Evolutionary conservation across 30 jellyfish, hydroid and myxozoan genomes (phyloP).

Genomic region (Aurelia sp.): DNA sequence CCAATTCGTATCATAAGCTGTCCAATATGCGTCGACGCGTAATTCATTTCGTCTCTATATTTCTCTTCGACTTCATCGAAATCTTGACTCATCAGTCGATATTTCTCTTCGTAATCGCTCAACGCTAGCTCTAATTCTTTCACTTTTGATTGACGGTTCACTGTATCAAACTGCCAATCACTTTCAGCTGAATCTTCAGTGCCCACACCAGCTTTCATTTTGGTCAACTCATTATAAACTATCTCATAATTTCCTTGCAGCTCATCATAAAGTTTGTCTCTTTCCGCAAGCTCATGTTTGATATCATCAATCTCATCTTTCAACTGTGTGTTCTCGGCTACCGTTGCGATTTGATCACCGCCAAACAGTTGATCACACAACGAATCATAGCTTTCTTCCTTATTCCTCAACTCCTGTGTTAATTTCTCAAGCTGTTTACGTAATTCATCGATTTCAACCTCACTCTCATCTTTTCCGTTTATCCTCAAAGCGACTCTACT

Average conservation of each 20-base stretch:
- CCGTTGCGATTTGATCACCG: conserved; percentile 27
- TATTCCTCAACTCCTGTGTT: conserved; percentile 1
- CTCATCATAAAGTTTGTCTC: conserved; percentile 21
- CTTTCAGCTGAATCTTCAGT: conserved; percentile 3
- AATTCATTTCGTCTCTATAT: conserved; percentile 62
- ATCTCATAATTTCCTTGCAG: conserved; percentile 42
- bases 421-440: conserved; percentile 23
- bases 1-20: conserved; percentile 42
- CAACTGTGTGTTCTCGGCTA: conserved; percentile 7
- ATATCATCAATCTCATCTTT: conserved; percentile 22
- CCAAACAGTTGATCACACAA: conserved; percentile 65
- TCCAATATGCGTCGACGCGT: conserved; percentile 58
- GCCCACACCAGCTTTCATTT: conserved; percentile 37
- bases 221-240: conserved; percentile 42
- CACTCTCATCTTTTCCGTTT: conserved; percentile 45
- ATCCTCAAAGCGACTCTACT: conserved; percentile 15
- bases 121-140: conserved; percentile 18
- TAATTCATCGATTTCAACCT: conserved; percentile 44
- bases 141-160: not conserved
- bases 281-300: conserved; percentile 18
- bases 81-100: conserved; percentile 39
- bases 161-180: not conserved
- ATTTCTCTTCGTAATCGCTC: conserved; percentile 37
- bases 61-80: conserved; percentile 54
- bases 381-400: conserved; percentile 56